Evolutionary conservation across 64 coral and sea anemone species (phyloP), one percentile per base, ranked within the genome.

Genomic region (Cladopsammia gracilis): DNA sequence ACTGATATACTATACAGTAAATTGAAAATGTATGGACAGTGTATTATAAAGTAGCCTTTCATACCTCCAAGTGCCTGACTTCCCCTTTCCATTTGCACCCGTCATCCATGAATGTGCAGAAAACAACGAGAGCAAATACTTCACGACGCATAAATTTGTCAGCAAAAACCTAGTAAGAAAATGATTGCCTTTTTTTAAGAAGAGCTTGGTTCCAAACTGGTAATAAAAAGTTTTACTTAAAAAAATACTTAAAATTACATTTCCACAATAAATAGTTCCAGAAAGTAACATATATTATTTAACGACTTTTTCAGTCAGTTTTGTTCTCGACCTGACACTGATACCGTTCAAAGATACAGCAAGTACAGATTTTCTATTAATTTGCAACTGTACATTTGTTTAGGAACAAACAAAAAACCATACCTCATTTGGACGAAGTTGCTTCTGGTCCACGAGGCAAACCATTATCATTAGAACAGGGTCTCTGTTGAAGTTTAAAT

Each of bases 81-180:
- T 72, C 70, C 15, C 70, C 70, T 72, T 72, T 47, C 70, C 70
- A 72, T 44, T 42, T 44, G 15, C 70, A 72, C 26, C 70, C 70
- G 10, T 72, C 70, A 10, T 34, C 42, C 70, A 72, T 72, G 11
- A 72, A 72, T 72, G 70, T 45, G 12, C 70, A 72, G 70, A 34
- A 14, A 26, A 72, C 70, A 72, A 72, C 70, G 53, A 56, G 53
- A 19, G 61, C 18, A 64, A 64, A 19, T 20, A 64, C 61, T 64
- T 64, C 61, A 18, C 61, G 61, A 64, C 61, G 61, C 61, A 64
- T 64, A 64, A 64, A 64, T 18, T 64, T 64, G 18, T 64, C 61
- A 64, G 61, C 13, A 64, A 64, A 64, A 64, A 64, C 61, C 61
- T 64, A 15, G 6, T 5, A 56, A 77, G 2, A 72, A 5, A 73